phyloP scores from a whole-genome alignment of 2,797 vertebrate genomes.

The Salmo trutta region DNA sequence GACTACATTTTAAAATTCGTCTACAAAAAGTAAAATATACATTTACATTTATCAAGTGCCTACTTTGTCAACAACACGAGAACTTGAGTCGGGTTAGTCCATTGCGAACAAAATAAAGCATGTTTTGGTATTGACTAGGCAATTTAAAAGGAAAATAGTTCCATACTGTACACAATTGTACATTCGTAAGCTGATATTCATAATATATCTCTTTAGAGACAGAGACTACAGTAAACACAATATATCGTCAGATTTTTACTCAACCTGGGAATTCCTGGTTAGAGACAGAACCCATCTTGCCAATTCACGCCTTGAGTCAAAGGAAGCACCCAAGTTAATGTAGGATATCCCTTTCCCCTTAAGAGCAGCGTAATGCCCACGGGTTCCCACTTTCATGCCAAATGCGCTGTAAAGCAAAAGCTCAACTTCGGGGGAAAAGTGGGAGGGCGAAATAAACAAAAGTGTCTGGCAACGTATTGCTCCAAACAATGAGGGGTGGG shows the following conservation, averaged over 20 bases:
- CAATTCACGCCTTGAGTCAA: constrained; percentile 66
- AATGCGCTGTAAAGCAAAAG: constrained; percentile 59
- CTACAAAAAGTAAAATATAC: not conserved
- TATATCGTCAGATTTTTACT: constrained; percentile 43
- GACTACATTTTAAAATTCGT: not conserved
- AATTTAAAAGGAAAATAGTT: constrained; percentile 13
- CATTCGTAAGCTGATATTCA: constrained; percentile 28
- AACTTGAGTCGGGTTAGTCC: constrained; percentile 3
- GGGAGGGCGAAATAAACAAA: constrained; percentile 82
- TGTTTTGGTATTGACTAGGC: no score
- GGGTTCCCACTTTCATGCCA: constrained; percentile 69
- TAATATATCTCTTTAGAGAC: not conserved
- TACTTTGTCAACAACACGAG: not conserved
- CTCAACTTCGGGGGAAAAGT: constrained; percentile 56
- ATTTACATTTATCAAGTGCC: not conserved
- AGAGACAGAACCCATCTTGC: constrained; percentile 91
- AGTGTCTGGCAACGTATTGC: constrained; percentile 82
- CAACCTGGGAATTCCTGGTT: constrained; percentile 92
- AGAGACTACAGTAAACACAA: not conserved
- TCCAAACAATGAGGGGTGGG: constrained; percentile 86
- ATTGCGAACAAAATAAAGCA: constrained; percentile 15
- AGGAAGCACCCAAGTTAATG: constrained; percentile 70
- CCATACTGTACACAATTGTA: not conserved
- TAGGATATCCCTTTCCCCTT: constrained; percentile 55
- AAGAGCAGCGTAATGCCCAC: constrained; percentile 66